Base-by-base conservation (phyloP, 53 echinoderm and acorn worm genomes). In the Paracentrotus lividus region DNA sequence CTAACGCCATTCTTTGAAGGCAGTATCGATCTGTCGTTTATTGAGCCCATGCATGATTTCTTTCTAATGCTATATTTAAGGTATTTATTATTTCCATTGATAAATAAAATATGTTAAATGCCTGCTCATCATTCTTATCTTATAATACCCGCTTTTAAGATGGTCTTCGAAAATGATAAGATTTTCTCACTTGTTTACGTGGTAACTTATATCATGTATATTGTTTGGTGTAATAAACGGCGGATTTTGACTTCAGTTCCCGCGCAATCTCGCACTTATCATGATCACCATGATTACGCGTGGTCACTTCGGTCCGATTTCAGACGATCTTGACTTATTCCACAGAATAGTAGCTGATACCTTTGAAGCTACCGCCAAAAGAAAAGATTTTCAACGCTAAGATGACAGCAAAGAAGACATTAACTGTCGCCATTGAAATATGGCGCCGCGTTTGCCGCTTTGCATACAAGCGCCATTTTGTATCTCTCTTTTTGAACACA, bases 301-400 rank as follows among this genome's bases (percentile, higher is more conserved):
- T 64, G 9, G 31, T 31, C 29, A 29, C 10, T 27, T 59, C n/a
- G n/a, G 59, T 32, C 67, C 72, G 4, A 4, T 38, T 34, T 72
- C 6, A 38, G 72, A 72, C 2, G 36, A 40, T 72, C 4, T 36
- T 18, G 6, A 38, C 40, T 40, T 40, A 40, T 21, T 72, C 21
- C 20, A 72, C 36, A 36, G 4, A 72, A 36, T 40, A 40, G 64
- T 27, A 10, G 9, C 31, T 10, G 18, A 64, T 64, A 27, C 64
- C 64, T 64, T 64, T 38, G 72, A 72, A 72, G 72, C 18, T 40
- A 72, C 72, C 40, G 72, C 36, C 72, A 72, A 67, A 67, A 72
- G 40, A 72, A 67, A 67, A 72, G 40, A 29, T 64, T 32, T 66
- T 38, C 38, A 72, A 72, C 36, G 31, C 31, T 29, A 12, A 64